Evolutionary conservation across 1,140 invertebrate species (phyloP).

Genomic region (Bombus waltoni): DNA sequence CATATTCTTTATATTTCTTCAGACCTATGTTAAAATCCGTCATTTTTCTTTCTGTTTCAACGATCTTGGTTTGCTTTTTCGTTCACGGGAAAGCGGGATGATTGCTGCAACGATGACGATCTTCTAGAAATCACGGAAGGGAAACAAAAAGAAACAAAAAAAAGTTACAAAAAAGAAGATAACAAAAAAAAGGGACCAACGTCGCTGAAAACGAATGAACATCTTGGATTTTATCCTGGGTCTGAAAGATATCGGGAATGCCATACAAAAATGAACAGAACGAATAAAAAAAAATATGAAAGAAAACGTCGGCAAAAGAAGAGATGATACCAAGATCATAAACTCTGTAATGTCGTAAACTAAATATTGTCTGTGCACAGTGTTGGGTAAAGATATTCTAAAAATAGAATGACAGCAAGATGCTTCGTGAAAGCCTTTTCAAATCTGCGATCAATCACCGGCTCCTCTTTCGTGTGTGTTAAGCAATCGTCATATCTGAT

Average conservation of each 20-base stretch:
- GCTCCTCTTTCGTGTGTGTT: conserved; percentile 51
- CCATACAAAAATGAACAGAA: conserved; percentile 13
- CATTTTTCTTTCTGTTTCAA: conserved; percentile 54
- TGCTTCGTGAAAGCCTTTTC: conserved; percentile 32
- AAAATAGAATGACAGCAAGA: conserved; percentile 17
- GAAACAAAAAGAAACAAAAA: not conserved
- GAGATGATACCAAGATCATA: not conserved
- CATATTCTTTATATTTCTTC: conserved; percentile 51
- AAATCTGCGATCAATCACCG: conserved; percentile 22
- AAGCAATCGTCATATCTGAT: conserved; percentile 48
- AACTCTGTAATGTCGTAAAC: conserved; percentile 48
- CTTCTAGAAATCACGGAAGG: not conserved
- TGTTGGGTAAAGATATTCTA: conserved; percentile 42
- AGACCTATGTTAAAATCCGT: conserved; percentile 62
- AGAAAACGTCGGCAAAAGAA: not conserved
- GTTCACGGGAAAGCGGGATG: not conserved
- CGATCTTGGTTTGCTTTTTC: conserved; percentile 59
- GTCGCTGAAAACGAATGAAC: conserved; percentile 58
- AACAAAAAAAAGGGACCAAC: conserved; percentile 45
- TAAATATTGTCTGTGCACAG: conserved; percentile 48
- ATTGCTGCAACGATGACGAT: not conserved
- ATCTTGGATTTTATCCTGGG: conserved; percentile 59
- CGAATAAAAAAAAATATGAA: not conserved
- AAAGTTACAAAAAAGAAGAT: conserved; percentile 4
- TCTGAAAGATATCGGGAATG: conserved; percentile 50